Percentiles rank a stretch among this genome's conserved stretches.
These are phyloP conservation scores for Xiphydria camelus DNA, from an alignment of 2,888 invertebrate species.

Conservation along the genomic window DNA sequence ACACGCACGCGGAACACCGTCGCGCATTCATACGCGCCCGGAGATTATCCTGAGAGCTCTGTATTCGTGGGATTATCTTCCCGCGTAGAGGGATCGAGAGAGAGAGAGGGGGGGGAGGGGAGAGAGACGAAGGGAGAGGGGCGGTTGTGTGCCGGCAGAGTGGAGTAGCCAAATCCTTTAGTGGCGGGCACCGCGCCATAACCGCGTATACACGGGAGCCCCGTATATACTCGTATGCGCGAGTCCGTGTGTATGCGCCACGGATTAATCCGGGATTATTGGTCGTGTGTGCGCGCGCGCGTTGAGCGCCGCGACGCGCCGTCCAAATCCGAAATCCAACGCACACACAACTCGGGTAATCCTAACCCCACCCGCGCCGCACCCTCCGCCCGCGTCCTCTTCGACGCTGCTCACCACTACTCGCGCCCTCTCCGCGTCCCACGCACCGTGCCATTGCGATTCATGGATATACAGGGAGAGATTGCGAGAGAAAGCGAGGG, in stretches of 20 bases:
- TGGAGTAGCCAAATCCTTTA: constrained; percentile 49
- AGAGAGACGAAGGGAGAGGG: constrained; percentile 32
- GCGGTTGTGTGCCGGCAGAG: constrained; percentile 24
- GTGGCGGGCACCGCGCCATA: constrained; percentile 29
- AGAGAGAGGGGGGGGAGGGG: no score
- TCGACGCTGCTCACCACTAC: no score
- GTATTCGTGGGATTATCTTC: constrained; percentile 56
- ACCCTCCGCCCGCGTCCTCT: constrained; percentile 8
- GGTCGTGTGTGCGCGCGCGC: constrained; percentile 40
- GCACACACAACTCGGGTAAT: constrained; percentile 48
- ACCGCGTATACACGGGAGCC: constrained; percentile 16
- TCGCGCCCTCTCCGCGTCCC: neutral
- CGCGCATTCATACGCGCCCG: constrained; percentile 39
- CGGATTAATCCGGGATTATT: constrained; percentile 55
- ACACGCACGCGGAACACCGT: no score
- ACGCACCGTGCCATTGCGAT: neutral
- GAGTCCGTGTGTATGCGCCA: constrained; percentile 28
- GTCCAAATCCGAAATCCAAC: constrained; percentile 55
- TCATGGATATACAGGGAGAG: no score
- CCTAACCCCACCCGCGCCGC: constrained; percentile 14
- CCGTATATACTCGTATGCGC: constrained; percentile 13
- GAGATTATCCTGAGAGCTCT: constrained; percentile 55
- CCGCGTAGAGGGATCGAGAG: no score
- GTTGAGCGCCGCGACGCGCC: constrained; percentile 30
- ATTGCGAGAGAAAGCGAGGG: no score